Conservation (phyloP, 2,113 vertebrate genomes). For the Laterallus jamaicensis region DNA sequence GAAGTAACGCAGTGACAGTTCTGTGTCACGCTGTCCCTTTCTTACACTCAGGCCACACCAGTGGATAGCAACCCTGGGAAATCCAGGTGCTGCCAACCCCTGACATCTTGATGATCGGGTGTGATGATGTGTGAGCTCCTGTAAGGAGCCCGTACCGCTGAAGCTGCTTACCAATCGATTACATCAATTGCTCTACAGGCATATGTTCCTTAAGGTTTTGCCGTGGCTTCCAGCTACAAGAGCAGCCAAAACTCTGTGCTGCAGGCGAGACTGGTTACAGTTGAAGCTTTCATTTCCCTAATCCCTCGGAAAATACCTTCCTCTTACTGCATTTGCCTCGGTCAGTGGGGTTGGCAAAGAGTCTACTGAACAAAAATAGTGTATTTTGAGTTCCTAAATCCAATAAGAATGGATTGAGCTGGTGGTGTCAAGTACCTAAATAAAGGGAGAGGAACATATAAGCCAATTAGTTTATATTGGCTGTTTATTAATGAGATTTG, state of each 20-base stretch:
- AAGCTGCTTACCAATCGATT: constrained; percentile 9
- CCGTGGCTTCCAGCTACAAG: neutral
- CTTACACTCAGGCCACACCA: neutral
- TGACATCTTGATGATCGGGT: neutral
- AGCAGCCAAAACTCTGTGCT: constrained; percentile 6
- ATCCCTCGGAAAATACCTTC: constrained; percentile 33
- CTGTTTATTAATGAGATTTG: constrained; percentile 39
- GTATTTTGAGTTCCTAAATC: constrained; percentile 51
- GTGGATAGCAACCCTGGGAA: neutral
- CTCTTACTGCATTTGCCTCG: neutral
- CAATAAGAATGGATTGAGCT: constrained; percentile 46
- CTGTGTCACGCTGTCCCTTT: neutral
- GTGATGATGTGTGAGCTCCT: neutral
- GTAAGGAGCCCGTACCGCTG: neutral
- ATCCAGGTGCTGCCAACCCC: neutral
- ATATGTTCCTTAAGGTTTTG: constrained; percentile 10
- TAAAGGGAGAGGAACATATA: constrained; percentile 51
- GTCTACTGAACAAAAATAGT: constrained; percentile 17
- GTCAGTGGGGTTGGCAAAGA: constrained; percentile 13
- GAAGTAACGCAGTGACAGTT: neutral
- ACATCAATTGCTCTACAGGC: neutral
- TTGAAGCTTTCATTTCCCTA: constrained; percentile 38
- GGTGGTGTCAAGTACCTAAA: constrained; percentile 25
- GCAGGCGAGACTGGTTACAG: neutral
- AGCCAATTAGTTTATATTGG: constrained; percentile 34